Evolutionary conservation across 1,140 invertebrate species (phyloP).

Genomic region (Hyles vespertilio): DNA sequence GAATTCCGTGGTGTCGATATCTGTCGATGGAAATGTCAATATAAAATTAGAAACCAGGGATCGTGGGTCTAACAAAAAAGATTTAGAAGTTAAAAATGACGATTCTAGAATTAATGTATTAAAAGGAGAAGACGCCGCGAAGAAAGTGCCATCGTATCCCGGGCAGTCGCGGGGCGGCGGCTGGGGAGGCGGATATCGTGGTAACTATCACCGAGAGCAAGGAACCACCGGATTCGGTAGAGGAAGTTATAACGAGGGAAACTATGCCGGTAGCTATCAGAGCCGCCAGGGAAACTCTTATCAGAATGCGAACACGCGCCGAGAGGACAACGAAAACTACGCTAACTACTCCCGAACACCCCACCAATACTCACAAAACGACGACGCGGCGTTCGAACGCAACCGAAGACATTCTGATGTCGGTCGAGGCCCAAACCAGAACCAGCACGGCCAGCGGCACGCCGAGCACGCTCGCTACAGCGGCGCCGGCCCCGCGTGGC

Average conservation of each 20-base stretch:
- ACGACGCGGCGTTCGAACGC: slow-evolving; percentile 42
- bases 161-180: slow-evolving; percentile 64
- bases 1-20: slow-evolving; percentile 77
- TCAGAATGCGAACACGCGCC: slow-evolving; percentile 34
- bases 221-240: slow-evolving; percentile 53
- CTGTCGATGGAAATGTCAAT: slow-evolving; percentile 77
- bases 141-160: slow-evolving; percentile 79
- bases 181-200: slow-evolving; percentile 60
- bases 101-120: slow-evolving; percentile 54
- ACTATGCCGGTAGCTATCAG: slow-evolving; percentile 42
- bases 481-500: slow-evolving; percentile 29
- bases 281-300: slow-evolving; percentile 30
- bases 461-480: slow-evolving; percentile 35
- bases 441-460: slow-evolving; percentile 15
- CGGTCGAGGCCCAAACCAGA: slow-evolving; percentile 27
- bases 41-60: slow-evolving; percentile 48
- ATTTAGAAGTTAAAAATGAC: slow-evolving; percentile 23
- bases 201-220: slow-evolving; percentile 63
- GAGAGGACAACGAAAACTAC: slow-evolving; percentile 40
- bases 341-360: slow-evolving; percentile 34
- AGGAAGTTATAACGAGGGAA: slow-evolving; percentile 28
- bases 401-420: slow-evolving; percentile 26
- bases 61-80: slow-evolving; percentile 28
- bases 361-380: slow-evolving; percentile 32
- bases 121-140: slow-evolving; percentile 45